These are phyloP conservation scores for Cephus pygmeus DNA, from an alignment of 2,888 invertebrate species.

Conservation along the genomic window DNA sequence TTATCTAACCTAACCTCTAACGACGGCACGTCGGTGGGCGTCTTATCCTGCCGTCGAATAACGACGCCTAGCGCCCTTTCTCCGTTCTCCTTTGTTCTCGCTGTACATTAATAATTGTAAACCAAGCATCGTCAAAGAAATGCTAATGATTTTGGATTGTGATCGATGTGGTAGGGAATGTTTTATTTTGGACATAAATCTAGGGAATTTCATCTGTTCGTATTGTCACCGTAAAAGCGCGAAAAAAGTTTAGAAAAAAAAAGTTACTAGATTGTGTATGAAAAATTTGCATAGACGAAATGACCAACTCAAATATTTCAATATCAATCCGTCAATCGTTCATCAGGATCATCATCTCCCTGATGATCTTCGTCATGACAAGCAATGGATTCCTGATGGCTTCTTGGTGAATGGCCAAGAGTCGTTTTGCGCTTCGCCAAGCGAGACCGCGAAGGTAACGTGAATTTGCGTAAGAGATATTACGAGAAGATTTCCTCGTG, in stretches of 20 bases:
- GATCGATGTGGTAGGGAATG: background rate
- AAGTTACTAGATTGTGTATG: too few relatives aligned
- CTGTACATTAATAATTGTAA: background rate
- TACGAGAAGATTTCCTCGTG: slow-evolving; percentile 16
- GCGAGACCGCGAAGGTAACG: slow-evolving; percentile 43
- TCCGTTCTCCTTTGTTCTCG: background rate
- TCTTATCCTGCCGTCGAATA: background rate
- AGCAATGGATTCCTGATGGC: background rate
- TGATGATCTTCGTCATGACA: background rate
- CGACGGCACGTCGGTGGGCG: background rate
- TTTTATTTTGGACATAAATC: background rate
- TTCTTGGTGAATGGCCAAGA: slow-evolving; percentile 38
- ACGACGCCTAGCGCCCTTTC: background rate
- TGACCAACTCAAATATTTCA: background rate
- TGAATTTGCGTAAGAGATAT: slow-evolving; percentile 31
- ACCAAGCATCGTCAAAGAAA: background rate
- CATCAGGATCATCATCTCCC: background rate
- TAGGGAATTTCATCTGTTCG: background rate
- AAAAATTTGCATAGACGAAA: background rate
- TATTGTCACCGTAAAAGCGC: too few relatives aligned
- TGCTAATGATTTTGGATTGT: background rate
- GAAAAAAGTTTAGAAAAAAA: too few relatives aligned
- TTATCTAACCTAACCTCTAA: background rate
- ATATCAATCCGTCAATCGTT: background rate
- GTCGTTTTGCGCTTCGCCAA: slow-evolving; percentile 55